phyloP scores from a whole-genome alignment of 2,113 vertebrate genomes.

The Malurus melanocephalus region DNA sequence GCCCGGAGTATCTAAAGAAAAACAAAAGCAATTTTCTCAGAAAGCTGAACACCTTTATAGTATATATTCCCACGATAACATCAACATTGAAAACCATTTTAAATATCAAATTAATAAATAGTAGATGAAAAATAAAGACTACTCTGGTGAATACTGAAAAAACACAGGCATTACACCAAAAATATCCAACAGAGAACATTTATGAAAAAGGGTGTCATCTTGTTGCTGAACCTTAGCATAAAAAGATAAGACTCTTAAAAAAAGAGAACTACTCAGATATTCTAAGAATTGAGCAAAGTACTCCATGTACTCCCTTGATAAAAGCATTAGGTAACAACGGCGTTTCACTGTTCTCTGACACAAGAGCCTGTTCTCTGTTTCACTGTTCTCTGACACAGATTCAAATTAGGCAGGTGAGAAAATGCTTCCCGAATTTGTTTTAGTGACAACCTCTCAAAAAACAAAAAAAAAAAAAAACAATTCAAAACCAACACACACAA shows the following conservation, averaged over 20 bases:
- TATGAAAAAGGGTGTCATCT: not conserved
- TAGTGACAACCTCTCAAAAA: not conserved
- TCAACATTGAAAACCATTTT: not conserved
- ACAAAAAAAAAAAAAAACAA: not conserved
- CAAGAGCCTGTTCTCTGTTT: not conserved
- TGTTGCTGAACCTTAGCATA: not conserved
- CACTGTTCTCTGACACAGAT: not conserved
- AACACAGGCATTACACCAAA: not conserved
- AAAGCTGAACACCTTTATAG: not conserved
- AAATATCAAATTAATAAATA: not conserved
- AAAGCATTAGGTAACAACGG: not conserved
- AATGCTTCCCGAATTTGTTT: not conserved
- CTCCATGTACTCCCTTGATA: not conserved
- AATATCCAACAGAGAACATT: not conserved
- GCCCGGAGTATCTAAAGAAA: conserved; percentile 87
- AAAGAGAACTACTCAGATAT: not conserved
- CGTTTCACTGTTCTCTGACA: not conserved
- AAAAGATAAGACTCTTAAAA: not conserved
- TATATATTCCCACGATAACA: not conserved
- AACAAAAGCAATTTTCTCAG: not conserved
- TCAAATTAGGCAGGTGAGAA: not conserved
- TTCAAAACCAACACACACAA: not conserved
- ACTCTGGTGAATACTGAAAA: not conserved
- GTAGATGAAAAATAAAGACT: not conserved
- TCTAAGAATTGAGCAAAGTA: not conserved